Evolutionary conservation across 2,797 vertebrate species (phyloP).

Genomic region (Myotis myotis): DNA sequence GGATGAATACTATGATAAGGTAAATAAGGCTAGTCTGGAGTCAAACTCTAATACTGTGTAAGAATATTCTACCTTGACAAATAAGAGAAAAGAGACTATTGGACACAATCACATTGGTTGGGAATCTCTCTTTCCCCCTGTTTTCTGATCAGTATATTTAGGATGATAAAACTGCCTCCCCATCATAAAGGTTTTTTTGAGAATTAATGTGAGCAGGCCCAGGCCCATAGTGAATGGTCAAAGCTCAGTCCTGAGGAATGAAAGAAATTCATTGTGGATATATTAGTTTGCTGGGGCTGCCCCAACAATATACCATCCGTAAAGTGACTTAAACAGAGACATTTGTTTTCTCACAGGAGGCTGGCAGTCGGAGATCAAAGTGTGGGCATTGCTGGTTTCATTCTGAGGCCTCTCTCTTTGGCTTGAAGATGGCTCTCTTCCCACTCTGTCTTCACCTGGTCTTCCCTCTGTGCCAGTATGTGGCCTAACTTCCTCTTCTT

Average conservation of each 20-base stretch:
- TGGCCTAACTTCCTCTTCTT: neutral
- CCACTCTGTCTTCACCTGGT: neutral
- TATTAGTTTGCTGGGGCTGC: neutral
- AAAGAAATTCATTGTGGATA: neutral
- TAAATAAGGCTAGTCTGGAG: neutral
- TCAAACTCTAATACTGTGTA: too few species aligned
- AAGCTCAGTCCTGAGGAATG: neutral
- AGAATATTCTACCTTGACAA: neutral
- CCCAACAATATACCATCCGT: neutral
- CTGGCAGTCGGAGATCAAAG: neutral
- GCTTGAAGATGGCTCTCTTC: neutral
- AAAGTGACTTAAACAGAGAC: neutral
- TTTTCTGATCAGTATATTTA: neutral
- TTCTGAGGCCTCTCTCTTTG: neutral
- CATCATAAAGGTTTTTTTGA: neutral
- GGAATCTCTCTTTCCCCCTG: neutral
- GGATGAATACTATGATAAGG: neutral
- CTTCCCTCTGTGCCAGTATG: neutral
- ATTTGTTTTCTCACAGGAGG: neutral
- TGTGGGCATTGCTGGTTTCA: neutral
- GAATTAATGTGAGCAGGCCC: neutral
- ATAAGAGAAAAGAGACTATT: neutral
- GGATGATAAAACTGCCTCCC: neutral
- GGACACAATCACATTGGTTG: accelerated
- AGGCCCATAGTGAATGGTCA: neutral